Conservation (phyloP, 2,888 invertebrate genomes). For the Nycteola revayana region DNA sequence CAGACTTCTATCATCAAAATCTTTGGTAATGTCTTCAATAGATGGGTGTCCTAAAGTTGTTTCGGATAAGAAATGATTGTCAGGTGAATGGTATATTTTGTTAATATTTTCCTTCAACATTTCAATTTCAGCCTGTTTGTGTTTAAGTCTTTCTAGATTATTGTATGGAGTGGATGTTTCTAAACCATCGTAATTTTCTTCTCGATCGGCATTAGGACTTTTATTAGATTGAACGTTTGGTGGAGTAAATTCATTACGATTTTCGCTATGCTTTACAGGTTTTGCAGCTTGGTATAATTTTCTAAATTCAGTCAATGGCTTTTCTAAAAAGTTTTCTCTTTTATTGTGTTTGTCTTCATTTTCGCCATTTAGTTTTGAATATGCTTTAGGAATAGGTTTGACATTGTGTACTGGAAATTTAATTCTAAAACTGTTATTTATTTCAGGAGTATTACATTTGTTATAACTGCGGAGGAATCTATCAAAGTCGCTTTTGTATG, state of each 20-base stretch:
- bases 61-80: slow-evolving; percentile 10
- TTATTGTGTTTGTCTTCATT: background rate
- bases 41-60: slow-evolving; percentile 5
- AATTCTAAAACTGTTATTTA: slow-evolving; percentile 40
- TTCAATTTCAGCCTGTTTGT: slow-evolving; percentile 42
- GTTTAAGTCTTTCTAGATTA: slow-evolving; percentile 18
- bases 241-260: background rate
- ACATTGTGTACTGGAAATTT: slow-evolving; percentile 32
- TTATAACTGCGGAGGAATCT: slow-evolving; percentile 53
- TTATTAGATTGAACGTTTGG: background rate
- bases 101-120: slow-evolving; percentile 47
- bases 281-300: slow-evolving; percentile 50
- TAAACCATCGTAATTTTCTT: slow-evolving; percentile 3
- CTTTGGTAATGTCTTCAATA: slow-evolving; percentile 4
- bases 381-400: slow-evolving; percentile 42
- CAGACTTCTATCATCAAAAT: slow-evolving; percentile 30
- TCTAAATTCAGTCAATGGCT: slow-evolving; percentile 61
- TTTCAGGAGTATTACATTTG: slow-evolving; percentile 36
- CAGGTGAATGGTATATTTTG: slow-evolving; percentile 43
- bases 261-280: background rate
- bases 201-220: background rate
- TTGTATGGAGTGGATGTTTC: slow-evolving; percentile 12
- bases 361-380: slow-evolving; percentile 19
- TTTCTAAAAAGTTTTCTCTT: slow-evolving; percentile 48
- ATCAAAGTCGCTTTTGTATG: slow-evolving; percentile 42